Evolutionary conservation across 2,797 vertebrate genomes (phyloP), one percentile per base, ranked within the genome.

Genomic region (Rhynchotus rufescens): DNA sequence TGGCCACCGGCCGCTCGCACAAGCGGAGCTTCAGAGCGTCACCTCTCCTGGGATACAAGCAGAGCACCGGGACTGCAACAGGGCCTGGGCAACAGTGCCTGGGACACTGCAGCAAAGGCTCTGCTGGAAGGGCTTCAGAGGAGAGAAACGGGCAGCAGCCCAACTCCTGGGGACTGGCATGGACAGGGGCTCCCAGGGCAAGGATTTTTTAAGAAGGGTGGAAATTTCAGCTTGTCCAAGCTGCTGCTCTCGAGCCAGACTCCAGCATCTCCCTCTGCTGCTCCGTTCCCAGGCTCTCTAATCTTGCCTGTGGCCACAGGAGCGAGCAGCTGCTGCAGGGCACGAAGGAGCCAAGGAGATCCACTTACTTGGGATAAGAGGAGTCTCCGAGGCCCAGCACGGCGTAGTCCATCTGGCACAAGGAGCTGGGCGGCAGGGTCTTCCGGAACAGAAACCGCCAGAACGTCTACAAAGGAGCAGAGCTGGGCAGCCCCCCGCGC

Each of bases 391-490:
- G 98, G 73, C 99, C 99, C 86, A 99, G 96, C 36, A 99, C 97
- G 0, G 98, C 98, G 12, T 97, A 99, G 96, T 99, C 98, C 96
- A 99, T 97, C 64, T 96, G 98, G 95, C 98, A 98, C 82, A 99
- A 98, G 69, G 99, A 98, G 20, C 97, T 86, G 0, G 91, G 89
- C 0, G 98, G 98, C 90, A 99, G 97, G 62, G 97, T 98, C 97
- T 98, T 99, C 95, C 97, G 98, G 94, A 99, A 99, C 62, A 99
- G 94, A 88, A 99, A 99, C 91, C 98, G 97, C 99, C 99, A 99
- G 97, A 99, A 99, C 78, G 97, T 98, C 99, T 99, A 38, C 0
- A 1, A 80, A 36, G 71, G 59, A 91, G 59, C 52, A 92, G 0
- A 6, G 42, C 4, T 3, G 0, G 32, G 13, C 26, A 84, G 62